Base-by-base conservation (phyloP, 2,797 vertebrate genomes). In the Lates japonicus region DNA sequence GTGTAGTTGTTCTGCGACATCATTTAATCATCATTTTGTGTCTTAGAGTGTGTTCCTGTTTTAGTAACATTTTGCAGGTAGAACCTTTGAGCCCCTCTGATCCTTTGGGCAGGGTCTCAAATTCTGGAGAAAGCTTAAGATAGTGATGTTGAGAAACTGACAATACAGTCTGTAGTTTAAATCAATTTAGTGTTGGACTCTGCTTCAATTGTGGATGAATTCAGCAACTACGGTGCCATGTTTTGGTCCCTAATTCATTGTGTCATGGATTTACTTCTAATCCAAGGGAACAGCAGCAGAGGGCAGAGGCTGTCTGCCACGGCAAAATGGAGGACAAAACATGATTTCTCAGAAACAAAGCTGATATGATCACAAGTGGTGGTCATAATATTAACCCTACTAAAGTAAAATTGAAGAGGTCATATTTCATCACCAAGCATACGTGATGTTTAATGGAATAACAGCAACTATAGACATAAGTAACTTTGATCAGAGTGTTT, bases 401-500 rank as follows among this genome's bases (percentile, higher is more conserved):
- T 7, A 5, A 16, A 42, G 42, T 16, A 1, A 46, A 31, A 46
- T 7, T 19, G 4, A 65, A 68, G 2, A 14, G 59, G 78, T 86
- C 57, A 51, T 4, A 51, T 88, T 90, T 71, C 79, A 51, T n/a
- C 41, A 35, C 25, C 33, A 73, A 71, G 2, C 3, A 31, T 4
- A 12, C n/a, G 44, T 31, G 19, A 41, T 31, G 35, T 17, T 41
- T 31, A 37, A 60, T 10, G 17, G 74, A 83, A 78, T 33, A 49
- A 77, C 1, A 22, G 42, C 9, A 2, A 42, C 35, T 55, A 41
- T 4, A 37, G 33, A 78, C 17, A 59, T 19, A 14, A 22, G 2
- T 51, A 1, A 61, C 81, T 79, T 66, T 44, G 35, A 82, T 88
- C 90, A 89, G 88, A 91, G 82, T 46, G 41, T 90, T 94, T 94